Evolutionary conservation across 2,888 invertebrate species (phyloP), one percentile per base, ranked within the genome.

Genomic region (Aphrophora alni): DNA sequence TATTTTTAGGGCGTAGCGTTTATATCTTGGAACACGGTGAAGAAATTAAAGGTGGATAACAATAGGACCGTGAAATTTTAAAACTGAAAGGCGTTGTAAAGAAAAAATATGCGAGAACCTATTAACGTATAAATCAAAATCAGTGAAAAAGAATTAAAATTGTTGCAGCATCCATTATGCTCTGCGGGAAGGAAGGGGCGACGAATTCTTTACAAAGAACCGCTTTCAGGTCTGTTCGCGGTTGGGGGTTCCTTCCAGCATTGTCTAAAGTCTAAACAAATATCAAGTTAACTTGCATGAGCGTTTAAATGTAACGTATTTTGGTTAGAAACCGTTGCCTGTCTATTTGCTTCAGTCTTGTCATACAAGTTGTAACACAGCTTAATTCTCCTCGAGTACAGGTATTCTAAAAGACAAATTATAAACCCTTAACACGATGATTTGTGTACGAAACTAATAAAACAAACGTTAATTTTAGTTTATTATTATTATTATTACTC

Each of bases 51-150:
- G 59, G 21, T 21, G 59, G 5, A 4, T 59, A 59, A 59, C 59
- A 59, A 59, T 14, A 59, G 59, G 33, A 3, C n/a, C 59, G 59
- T 59, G 59, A 59, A 59, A 59, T 21, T 59, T n/a, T 21, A 21
- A 59, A 59, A 21, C 59, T 59, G 59, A 59, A 59, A 59, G 59
- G 59, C 59, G 59, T 59, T 21, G n/a, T 21, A 59, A 21, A 21
- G 21, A 21, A 44, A 59, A 59, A 59, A 59, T 59, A 59, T 59
- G 21, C 59, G 59, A 33, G 59, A 59, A 21, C 59, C 59, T 59
- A 59, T 59, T 59, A 59, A 59, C 59, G 59, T 59, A 59, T 59
- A 59, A 59, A 59, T 59, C 59, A 59, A 59, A 59, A 59, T 59
- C 59, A 21, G 59, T 59, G 21, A 21, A 21, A 59, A 59, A 59